Conservation (phyloP, 2,888 invertebrate species). For the Shargacucullia verbasci region DNA sequence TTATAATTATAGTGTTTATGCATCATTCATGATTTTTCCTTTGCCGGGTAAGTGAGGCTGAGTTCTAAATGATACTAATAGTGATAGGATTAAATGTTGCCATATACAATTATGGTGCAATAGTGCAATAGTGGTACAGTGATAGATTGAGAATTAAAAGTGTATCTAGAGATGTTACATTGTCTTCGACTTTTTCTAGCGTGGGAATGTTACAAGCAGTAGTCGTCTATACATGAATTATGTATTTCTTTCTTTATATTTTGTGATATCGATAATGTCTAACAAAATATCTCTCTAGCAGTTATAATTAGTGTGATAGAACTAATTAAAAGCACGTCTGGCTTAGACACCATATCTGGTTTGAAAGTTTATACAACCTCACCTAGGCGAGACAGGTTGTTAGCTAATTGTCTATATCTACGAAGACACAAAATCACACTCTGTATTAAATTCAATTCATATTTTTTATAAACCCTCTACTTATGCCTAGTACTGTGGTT, state of each 20-base stretch:
- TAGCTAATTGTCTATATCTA: conserved; percentile 5
- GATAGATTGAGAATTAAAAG: conserved; percentile 18
- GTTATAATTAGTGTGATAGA: conserved; percentile 9
- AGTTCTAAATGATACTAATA: conserved; percentile 33
- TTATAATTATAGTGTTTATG: conserved; percentile 36
- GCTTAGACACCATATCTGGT: conserved; percentile 4
- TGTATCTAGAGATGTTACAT: conserved; percentile 3
- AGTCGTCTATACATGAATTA: conserved; percentile 5
- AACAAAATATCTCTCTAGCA: not conserved
- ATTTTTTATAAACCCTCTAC: too few species aligned
- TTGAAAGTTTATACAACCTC: conserved; percentile 16
- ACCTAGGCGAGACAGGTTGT: conserved; percentile 1
- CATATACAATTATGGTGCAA: conserved; percentile 27
- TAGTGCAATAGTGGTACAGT: conserved; percentile 13
- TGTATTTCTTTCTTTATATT: conserved; percentile 4
- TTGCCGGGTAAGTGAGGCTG: conserved; percentile 22
- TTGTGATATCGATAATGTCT: not conserved
- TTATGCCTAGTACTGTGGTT: too few species aligned
- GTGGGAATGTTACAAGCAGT: not conserved
- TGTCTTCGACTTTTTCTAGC: conserved; percentile 10
- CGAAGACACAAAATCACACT: conserved; percentile 3
- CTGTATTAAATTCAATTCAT: too few species aligned
- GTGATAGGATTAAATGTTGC: conserved; percentile 38
- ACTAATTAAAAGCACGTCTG: conserved; percentile 1
- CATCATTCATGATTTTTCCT: conserved; percentile 51